A percentile compares a stretch with the other conserved stretches of the same genome.
phyloP scores from a whole-genome alignment of 2,888 invertebrate species.

The Lasioglossum pauxillum region DNA sequence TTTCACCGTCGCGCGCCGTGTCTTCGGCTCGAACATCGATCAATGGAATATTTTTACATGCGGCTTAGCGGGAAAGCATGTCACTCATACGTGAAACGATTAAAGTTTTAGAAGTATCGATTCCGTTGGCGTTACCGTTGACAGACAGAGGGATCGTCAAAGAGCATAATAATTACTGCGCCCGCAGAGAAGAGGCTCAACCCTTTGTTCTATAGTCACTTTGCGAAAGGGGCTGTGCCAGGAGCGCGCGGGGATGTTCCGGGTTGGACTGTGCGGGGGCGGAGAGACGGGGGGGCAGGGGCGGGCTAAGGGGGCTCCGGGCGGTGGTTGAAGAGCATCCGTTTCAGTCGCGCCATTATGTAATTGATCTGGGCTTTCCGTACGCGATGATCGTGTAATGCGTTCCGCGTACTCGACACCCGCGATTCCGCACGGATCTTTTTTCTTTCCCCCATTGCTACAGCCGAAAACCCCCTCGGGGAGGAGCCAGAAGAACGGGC shows the following conservation, averaged over 20 bases:
- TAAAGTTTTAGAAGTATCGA: constrained; percentile 83
- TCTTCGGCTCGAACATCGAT: background rate
- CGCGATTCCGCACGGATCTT: constrained; percentile 60
- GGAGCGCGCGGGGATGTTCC: constrained; percentile 48
- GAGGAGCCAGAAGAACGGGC: constrained; percentile 44
- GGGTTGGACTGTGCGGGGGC: background rate
- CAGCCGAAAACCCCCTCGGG: constrained; percentile 42
- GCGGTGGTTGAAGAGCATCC: constrained; percentile 75
- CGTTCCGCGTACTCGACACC: constrained; percentile 65
- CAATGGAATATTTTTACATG: constrained; percentile 50
- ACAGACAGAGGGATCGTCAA: constrained; percentile 83
- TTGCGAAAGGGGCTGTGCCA: constrained; percentile 77
- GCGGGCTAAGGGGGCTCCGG: constrained; percentile 63
- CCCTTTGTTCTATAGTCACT: constrained; percentile 84
- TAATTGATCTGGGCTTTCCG: constrained; percentile 81
- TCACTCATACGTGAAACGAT: constrained; percentile 73
- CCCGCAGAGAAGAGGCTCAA: constrained; percentile 83
- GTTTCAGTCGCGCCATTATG: constrained; percentile 81
- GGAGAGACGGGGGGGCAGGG: background rate
- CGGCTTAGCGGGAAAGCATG: constrained; percentile 43
- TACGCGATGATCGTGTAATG: constrained; percentile 76
- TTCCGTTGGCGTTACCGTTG: constrained; percentile 79
- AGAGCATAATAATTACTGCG: constrained; percentile 84
- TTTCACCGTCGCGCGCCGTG: background rate
- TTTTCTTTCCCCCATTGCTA: background rate